phyloP scores from a whole-genome alignment of 2,113 vertebrate species.

The Scomber colias region DNA sequence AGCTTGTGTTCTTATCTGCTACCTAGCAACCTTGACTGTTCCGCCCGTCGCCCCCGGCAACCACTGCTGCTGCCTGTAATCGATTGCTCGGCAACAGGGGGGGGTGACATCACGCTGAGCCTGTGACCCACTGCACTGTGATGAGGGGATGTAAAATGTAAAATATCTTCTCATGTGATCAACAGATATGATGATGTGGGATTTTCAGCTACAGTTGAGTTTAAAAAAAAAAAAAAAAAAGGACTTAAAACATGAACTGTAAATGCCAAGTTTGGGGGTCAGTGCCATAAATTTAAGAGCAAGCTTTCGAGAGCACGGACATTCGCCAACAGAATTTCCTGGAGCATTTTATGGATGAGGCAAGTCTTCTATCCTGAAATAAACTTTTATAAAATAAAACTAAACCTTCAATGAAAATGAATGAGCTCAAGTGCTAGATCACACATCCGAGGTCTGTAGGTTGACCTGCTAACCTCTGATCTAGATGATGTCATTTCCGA shows the following conservation, averaged over 20 bases:
- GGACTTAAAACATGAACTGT: neutral
- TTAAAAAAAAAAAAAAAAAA: slow-evolving; percentile 13
- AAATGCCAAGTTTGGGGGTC: slow-evolving; percentile 5
- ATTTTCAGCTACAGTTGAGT: neutral
- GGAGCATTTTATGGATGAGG: neutral
- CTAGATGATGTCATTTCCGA: too few relatives aligned
- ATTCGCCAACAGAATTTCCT: neutral
- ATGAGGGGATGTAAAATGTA: neutral
- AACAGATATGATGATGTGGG: neutral
- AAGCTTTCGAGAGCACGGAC: neutral
- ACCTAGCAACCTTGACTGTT: slow-evolving; percentile 73
- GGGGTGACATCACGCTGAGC: slow-evolving; percentile 28
- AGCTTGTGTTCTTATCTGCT: slow-evolving; percentile 66
- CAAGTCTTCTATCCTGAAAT: too few relatives aligned
- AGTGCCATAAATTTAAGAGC: neutral
- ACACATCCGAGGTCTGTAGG: too few relatives aligned
- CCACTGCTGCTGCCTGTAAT: slow-evolving; percentile 55
- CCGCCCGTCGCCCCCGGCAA: slow-evolving; percentile 57
- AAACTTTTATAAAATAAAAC: neutral
- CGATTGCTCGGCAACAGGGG: slow-evolving; percentile 42
- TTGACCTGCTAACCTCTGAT: too few relatives aligned
- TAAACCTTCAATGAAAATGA: neutral
- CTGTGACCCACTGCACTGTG: slow-evolving; percentile 2
- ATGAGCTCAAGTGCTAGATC: neutral
- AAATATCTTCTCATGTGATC: neutral